Conservation (phyloP, 2,888 invertebrate genomes). For the Acronicta psi region DNA sequence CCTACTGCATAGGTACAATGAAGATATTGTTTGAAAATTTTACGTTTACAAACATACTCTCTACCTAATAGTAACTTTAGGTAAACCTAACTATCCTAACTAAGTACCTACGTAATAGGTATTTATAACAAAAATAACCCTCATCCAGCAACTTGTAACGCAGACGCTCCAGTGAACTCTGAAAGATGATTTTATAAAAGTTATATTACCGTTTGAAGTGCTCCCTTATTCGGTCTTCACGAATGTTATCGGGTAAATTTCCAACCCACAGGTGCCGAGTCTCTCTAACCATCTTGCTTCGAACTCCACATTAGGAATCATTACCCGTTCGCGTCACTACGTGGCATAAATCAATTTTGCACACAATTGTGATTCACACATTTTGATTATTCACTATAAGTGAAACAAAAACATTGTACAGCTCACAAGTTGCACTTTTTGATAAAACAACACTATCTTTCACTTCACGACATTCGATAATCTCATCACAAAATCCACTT, state of each 20-base stretch:
- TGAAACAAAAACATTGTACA: constrained; percentile 80
- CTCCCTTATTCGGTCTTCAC: constrained; percentile 98
- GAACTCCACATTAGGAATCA: constrained; percentile 96
- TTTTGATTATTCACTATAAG: constrained; percentile 84
- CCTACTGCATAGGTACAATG: no score
- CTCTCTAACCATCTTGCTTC: constrained; percentile 99
- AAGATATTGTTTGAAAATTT: no score
- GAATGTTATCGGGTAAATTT: constrained; percentile 99
- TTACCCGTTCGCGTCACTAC: constrained; percentile 91
- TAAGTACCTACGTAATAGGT: no score
- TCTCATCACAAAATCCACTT: constrained; percentile 86
- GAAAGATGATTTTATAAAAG: constrained; percentile 43
- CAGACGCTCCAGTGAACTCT: constrained; percentile 24
- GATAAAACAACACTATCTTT: constrained; percentile 83
- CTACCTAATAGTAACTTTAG: no score
- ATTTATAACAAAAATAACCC: no score
- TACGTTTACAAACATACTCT: no score
- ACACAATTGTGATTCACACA: constrained; percentile 87
- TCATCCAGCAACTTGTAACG: not conserved
- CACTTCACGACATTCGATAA: constrained; percentile 87
- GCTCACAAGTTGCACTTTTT: constrained; percentile 80
- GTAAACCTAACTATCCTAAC: no score
- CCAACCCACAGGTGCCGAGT: constrained; percentile 99
- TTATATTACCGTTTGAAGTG: constrained; percentile 97
- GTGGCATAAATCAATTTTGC: constrained; percentile 89